These are phyloP conservation scores for Pelmatolapia mariae DNA, from an alignment of 2,113 vertebrate species.

Conservation along the genomic window DNA sequence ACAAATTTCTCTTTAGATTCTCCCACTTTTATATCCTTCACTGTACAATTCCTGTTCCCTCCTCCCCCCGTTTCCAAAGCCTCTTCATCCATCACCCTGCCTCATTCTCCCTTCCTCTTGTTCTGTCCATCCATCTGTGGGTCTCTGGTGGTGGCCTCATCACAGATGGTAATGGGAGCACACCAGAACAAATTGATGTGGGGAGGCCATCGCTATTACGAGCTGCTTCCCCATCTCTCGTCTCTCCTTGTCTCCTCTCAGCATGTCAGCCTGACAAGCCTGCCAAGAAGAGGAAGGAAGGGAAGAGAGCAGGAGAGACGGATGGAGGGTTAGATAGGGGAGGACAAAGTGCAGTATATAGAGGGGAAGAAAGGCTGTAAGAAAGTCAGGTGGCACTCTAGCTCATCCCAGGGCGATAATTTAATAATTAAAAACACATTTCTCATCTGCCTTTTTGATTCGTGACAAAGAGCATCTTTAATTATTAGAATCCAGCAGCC, in stretches of 20 bases:
- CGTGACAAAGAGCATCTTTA: background rate
- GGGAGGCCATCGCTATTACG: conserved; percentile 14
- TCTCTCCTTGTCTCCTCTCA: conserved; percentile 19
- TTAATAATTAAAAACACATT: background rate
- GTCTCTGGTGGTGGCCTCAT: conserved; percentile 30
- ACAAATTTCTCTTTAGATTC: background rate
- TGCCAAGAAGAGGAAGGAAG: background rate
- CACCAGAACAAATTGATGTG: conserved; percentile 38
- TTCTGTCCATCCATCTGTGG: conserved; percentile 47
- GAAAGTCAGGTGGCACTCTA: background rate
- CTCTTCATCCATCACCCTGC: conserved; percentile 21
- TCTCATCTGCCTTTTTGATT: background rate
- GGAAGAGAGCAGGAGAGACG: background rate
- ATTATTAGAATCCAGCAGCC: background rate
- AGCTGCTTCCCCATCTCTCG: background rate
- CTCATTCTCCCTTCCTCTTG: background rate
- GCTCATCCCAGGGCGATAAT: background rate
- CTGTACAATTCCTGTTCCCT: background rate
- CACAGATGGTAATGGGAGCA: conserved; percentile 42
- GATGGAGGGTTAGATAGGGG: background rate
- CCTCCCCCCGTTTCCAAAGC: background rate
- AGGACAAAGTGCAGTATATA: background rate
- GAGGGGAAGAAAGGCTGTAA: background rate
- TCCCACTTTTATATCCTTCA: background rate
- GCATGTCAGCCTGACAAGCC: conserved; percentile 9